Evolutionary conservation across 2,888 invertebrate genomes (phyloP), one percentile per base, ranked within the genome.

Genomic region (Pandemis corylana): DNA sequence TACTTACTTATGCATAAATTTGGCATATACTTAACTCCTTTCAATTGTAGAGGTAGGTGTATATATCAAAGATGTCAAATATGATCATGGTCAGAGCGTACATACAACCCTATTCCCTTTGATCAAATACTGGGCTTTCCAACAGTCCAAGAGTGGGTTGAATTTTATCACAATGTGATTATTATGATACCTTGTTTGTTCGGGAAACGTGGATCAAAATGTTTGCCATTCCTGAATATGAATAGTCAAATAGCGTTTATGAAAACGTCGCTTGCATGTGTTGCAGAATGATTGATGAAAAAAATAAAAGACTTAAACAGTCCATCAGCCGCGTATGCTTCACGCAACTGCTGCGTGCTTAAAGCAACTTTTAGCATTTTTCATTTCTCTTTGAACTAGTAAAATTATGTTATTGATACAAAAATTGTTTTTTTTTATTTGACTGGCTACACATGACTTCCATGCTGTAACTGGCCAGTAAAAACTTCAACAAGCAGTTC

Each of bases 221-320:
- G 64, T 69, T 59, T 69, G 56, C 46, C 59, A 59, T 49, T 28
- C 46, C 56, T n/a, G n/a, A 65, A 65, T 65, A 65, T 59, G 68
- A 69, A 73, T 73, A 73, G 68, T 73, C 68, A 61, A 73, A 72
- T 64, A 73, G 64, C 64, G 68, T 69, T 73, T 68, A 73, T 73
- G 68, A 73, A 73, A 68, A 73, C 69, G 73, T 73, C 73, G 56
- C 65, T 42, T 42, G 64, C 73, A 73, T 49, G 49, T 73, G 73
- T 28, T 73, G 73, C 68, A n/a, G 61, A 69, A 61, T 73, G 73
- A 73, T 73, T 73, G 73, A 73, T 73, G 68, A 65, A 68, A 73
- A 73, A 65, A 68, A 73, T 64, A 73, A 59, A 69, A 64, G 49
- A 42, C n/a, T 64, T 44, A 44, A 56, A 42, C 64, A 64, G 73